These are phyloP conservation scores for Omphaloscelis lunosa DNA, from an alignment of 2,888 invertebrate species.

Conservation along the genomic window DNA sequence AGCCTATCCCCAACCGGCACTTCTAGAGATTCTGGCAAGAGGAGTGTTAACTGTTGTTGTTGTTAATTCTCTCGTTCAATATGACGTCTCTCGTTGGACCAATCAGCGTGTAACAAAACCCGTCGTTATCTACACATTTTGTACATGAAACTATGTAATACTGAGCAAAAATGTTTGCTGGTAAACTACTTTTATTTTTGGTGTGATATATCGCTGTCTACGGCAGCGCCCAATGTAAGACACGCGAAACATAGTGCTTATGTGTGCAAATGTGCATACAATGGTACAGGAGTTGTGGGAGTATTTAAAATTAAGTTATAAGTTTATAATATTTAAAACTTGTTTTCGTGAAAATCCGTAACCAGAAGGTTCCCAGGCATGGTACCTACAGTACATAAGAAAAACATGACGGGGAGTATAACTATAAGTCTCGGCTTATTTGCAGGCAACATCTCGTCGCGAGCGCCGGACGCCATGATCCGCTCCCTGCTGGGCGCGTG, in stretches of 20 bases:
- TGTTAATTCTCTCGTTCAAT: neutral
- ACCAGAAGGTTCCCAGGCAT: neutral
- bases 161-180: neutral
- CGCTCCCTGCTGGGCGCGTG: constrained; percentile 97
- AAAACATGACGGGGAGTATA: neutral
- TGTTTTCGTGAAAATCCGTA: neutral
- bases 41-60: neutral
- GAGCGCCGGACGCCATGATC: constrained; percentile 98
- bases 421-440: neutral
- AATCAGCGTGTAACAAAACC: neutral
- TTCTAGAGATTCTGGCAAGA: neutral
- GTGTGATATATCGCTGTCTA: neutral
- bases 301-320: neutral
- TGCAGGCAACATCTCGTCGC: constrained; percentile 93
- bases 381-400: neutral
- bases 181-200: neutral
- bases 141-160: neutral
- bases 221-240: neutral
- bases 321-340: neutral
- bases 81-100: neutral
- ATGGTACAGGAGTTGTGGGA: neutral
- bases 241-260: neutral
- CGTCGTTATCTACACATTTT: neutral
- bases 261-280: neutral
- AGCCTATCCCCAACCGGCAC: neutral